These are phyloP conservation scores for Drosophila obscura DNA, from an alignment of 1,140 invertebrate species.

Conservation along the genomic window DNA sequence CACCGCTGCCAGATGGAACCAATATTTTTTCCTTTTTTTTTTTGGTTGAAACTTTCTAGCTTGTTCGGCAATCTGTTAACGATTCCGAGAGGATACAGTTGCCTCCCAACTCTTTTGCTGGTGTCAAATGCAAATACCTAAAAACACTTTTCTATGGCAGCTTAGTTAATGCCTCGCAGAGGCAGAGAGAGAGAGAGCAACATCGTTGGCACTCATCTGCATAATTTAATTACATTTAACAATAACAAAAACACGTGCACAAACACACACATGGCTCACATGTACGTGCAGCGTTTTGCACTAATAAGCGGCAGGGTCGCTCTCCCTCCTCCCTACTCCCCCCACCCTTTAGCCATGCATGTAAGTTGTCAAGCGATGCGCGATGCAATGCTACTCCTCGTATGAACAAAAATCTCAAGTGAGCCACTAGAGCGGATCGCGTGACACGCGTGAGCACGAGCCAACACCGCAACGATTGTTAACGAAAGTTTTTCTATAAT, in stretches of 20 bases:
- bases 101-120: conserved; percentile 39
- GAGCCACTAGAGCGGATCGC: conserved; percentile 8
- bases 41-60: background rate
- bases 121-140: conserved; percentile 50
- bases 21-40: background rate
- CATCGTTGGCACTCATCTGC: conserved; percentile 72
- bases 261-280: conserved; percentile 27
- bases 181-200: conserved; percentile 13
- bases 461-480: background rate
- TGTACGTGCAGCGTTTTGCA: conserved; percentile 68
- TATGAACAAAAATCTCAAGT: conserved; percentile 57
- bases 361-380: conserved; percentile 59
- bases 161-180: conserved; percentile 56
- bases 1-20: conserved; percentile 92
- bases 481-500: too few relatives aligned
- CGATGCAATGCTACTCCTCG: conserved; percentile 29
- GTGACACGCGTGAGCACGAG: conserved; percentile 12
- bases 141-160: conserved; percentile 67
- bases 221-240: conserved; percentile 81
- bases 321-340: background rate
- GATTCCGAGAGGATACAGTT: background rate
- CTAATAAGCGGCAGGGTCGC: conserved; percentile 64
- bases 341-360: background rate
- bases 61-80: conserved; percentile 49
- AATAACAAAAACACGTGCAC: conserved; percentile 66